These are phyloP conservation scores for Polietes domitor DNA, from an alignment of 2,888 invertebrate species.

Conservation along the genomic window DNA sequence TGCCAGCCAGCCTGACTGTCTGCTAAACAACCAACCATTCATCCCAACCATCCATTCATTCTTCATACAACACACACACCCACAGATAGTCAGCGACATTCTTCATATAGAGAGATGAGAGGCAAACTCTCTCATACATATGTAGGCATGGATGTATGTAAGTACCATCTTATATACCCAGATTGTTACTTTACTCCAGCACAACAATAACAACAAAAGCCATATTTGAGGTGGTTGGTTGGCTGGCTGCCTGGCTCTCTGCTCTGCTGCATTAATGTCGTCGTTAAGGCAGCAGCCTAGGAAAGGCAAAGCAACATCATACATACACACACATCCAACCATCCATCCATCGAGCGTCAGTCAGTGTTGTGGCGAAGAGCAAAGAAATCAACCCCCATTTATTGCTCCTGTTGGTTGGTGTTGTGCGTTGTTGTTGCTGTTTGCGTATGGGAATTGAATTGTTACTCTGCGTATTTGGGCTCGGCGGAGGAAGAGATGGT, in stretches of 20 bases:
- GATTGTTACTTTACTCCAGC: constrained; percentile 58
- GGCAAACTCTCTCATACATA: not conserved
- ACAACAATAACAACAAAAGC: constrained; percentile 32
- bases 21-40: constrained; percentile 28
- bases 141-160: not conserved
- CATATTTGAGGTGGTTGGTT: constrained; percentile 56
- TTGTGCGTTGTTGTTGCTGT: constrained; percentile 48
- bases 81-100: not conserved
- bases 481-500: constrained; percentile 39
- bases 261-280: constrained; percentile 31
- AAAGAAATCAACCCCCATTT: constrained; percentile 64
- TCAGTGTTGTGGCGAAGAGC: not conserved
- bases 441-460: constrained; percentile 40
- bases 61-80: constrained; percentile 15
- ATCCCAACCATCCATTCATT: constrained; percentile 53
- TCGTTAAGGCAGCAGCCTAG: constrained; percentile 10
- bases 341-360: no score
- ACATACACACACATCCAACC: constrained; percentile 2
- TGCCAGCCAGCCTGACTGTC: constrained; percentile 63
- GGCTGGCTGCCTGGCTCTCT: constrained; percentile 20
- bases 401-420: constrained; percentile 65
- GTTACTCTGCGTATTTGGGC: constrained; percentile 45
- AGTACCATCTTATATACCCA: constrained; percentile 46
- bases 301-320: constrained; percentile 51
- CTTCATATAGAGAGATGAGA: not conserved